Conservation (phyloP, 2,113 vertebrate species). For the Phocoena sinus region DNA sequence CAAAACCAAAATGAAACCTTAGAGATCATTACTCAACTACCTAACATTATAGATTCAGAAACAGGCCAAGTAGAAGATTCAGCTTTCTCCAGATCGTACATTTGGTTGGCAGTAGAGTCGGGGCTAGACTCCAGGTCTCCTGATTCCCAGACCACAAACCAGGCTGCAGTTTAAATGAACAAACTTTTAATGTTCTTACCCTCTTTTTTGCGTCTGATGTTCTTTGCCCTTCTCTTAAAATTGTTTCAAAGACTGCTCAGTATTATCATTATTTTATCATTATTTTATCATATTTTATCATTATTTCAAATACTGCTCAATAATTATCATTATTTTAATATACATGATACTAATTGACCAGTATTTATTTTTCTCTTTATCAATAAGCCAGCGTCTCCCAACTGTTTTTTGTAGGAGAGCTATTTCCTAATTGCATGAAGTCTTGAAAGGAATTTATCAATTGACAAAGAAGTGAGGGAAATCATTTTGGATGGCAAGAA, state of each 20-base stretch:
- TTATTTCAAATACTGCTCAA: background rate
- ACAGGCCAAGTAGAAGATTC: background rate
- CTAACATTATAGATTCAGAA: background rate
- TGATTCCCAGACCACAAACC: background rate
- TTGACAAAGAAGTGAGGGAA: background rate
- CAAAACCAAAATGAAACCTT: background rate
- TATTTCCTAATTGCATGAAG: background rate
- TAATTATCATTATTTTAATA: background rate
- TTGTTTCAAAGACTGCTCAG: background rate
- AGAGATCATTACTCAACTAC: background rate
- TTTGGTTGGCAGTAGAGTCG: background rate
- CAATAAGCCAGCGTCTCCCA: background rate
- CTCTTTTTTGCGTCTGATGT: background rate
- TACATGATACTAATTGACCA: background rate
- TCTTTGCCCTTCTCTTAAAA: conserved; percentile 1
- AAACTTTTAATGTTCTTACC: background rate
- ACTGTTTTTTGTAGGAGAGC: background rate
- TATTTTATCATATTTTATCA: conserved; percentile 7
- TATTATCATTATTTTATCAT: background rate
- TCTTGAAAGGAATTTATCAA: background rate
- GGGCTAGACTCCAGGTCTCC: background rate
- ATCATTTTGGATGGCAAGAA: background rate
- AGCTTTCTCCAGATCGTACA: background rate
- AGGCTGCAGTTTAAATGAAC: background rate
- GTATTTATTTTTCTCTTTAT: background rate